A percentile compares a stretch with the other conserved stretches of the same genome.
These are phyloP conservation scores for Apoda limacodes DNA, from an alignment of 2,888 invertebrate genomes.

Conservation along the genomic window DNA sequence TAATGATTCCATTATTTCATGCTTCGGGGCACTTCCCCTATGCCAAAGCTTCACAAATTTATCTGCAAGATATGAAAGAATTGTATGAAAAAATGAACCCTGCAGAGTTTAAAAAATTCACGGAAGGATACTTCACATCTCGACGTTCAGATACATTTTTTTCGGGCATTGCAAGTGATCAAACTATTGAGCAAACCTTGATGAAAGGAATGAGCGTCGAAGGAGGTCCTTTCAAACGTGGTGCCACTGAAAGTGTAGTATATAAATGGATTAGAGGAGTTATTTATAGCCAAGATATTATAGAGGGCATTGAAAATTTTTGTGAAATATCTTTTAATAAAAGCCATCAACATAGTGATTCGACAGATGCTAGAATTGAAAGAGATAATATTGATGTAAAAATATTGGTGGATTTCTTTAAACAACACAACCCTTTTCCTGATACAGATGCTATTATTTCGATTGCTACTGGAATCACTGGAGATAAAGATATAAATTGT, in stretches of 20 bases:
- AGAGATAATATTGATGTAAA: slow-evolving; percentile 12
- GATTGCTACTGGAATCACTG: slow-evolving; percentile 12
- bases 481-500: slow-evolving; percentile 10
- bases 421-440: slow-evolving; percentile 19
- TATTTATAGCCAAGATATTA: slow-evolving; percentile 18
- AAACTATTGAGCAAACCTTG: slow-evolving; percentile 21
- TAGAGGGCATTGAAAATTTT: slow-evolving; percentile 19
- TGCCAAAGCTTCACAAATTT: slow-evolving; percentile 15
- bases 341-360: slow-evolving; percentile 11
- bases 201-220: too few relatives aligned
- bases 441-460: slow-evolving; percentile 8
- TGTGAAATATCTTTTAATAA: slow-evolving; percentile 14
- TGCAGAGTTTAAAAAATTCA: slow-evolving; percentile 13
- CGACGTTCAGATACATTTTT: slow-evolving; percentile 18
- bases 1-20: slow-evolving; percentile 21
- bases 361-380: slow-evolving; percentile 15
- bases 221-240: slow-evolving; percentile 14
- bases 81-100: slow-evolving; percentile 12
- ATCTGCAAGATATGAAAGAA: slow-evolving; percentile 18
- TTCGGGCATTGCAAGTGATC: slow-evolving; percentile 18
- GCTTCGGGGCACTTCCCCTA: slow-evolving; percentile 3
- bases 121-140: slow-evolving; percentile 11
- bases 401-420: too few relatives aligned
- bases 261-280: slow-evolving; percentile 14
- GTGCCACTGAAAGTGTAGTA: slow-evolving; percentile 17